Evolutionary conservation across 2,888 invertebrate genomes (phyloP).

Genomic region (Apodemia duryi): DNA sequence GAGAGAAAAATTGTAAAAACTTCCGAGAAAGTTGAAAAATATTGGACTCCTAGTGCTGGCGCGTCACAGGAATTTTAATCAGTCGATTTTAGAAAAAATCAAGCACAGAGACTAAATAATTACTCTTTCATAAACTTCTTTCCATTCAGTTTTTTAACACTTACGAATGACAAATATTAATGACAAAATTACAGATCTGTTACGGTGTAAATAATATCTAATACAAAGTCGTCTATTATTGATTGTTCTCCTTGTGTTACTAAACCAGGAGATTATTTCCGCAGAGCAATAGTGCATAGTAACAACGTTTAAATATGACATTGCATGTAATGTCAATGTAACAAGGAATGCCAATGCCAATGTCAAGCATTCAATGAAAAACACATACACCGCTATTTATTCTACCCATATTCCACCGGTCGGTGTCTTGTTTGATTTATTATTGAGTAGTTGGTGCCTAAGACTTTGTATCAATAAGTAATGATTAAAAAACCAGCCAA

Average conservation of each 20-base stretch:
- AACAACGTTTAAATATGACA: slow-evolving; percentile 22
- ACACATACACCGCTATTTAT: slow-evolving; percentile 14
- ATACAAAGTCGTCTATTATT: no score
- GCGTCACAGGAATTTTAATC: no score
- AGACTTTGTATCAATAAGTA: no score
- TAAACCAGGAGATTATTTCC: slow-evolving; percentile 23
- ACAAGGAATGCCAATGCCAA: slow-evolving; percentile 25
- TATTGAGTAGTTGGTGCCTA: background rate
- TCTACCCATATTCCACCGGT: background rate
- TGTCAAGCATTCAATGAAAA: slow-evolving; percentile 20
- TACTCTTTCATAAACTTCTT: no score
- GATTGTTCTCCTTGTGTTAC: background rate
- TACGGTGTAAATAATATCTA: background rate
- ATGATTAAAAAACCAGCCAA: no score
- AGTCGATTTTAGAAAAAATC: no score
- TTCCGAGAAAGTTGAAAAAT: no score
- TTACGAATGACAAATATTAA: no score
- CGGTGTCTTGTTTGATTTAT: background rate
- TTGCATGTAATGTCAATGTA: slow-evolving; percentile 24
- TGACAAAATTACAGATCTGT: background rate
- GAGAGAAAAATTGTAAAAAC: no score
- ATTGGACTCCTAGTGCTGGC: no score
- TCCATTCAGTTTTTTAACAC: no score
- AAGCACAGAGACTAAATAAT: no score
- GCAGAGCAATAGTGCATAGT: slow-evolving; percentile 20